These are phyloP conservation scores for Diplogasteroides magnus DNA, from an alignment of 1,140 invertebrate species.

Conservation along the genomic window DNA sequence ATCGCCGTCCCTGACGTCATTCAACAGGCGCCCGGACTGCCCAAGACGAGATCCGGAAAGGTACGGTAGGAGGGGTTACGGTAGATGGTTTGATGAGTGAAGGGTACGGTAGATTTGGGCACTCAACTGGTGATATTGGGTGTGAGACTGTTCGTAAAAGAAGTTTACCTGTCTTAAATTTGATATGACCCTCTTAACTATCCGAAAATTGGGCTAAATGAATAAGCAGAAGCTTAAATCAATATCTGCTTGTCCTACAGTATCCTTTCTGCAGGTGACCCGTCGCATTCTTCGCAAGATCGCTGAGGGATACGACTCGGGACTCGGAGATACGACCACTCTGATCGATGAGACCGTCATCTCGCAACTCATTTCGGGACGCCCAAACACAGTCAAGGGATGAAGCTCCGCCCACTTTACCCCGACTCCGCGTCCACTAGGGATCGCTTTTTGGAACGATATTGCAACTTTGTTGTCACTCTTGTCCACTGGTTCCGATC, in stretches of 20 bases:
- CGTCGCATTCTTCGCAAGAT: slow-evolving; percentile 85
- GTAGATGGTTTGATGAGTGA: no score
- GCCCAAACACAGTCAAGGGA: slow-evolving; percentile 4
- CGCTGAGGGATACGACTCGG: slow-evolving; percentile 70
- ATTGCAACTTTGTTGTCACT: no score
- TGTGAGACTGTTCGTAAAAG: background rate
- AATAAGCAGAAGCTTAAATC: no score
- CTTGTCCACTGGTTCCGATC: no score
- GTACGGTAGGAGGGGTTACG: background rate
- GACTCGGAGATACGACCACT: slow-evolving; percentile 87
- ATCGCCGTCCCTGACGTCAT: slow-evolving; percentile 82
- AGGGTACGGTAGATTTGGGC: no score
- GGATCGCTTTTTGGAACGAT: no score
- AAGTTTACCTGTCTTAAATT: background rate
- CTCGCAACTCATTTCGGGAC: slow-evolving; percentile 56
- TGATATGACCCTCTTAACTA: background rate
- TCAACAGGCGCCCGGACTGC: slow-evolving; percentile 81
- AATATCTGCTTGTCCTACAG: no score
- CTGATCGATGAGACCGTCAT: slow-evolving; percentile 81
- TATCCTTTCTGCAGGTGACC: slow-evolving; percentile 68
- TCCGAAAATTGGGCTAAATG: background rate
- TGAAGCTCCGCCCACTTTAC: no score
- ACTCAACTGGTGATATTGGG: no score
- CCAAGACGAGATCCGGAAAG: slow-evolving; percentile 95
- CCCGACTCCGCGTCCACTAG: no score